phyloP scores from a whole-genome alignment of 1,140 invertebrate species.

The Caenorhabditis remanei region DNA sequence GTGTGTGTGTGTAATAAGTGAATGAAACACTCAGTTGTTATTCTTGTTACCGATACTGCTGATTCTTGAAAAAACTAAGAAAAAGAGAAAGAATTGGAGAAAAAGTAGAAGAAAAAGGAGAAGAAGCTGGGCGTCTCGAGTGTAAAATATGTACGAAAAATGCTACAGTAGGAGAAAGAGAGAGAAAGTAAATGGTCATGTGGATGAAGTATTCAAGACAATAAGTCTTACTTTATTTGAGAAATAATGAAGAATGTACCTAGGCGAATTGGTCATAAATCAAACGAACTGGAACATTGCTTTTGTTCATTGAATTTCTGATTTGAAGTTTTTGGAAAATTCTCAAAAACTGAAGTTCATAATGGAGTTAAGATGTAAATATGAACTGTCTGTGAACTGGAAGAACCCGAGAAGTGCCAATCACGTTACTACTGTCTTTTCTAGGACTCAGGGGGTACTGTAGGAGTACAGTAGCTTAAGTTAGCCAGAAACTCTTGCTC shows the following conservation, averaged over 20 bases:
- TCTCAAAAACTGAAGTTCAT: no score
- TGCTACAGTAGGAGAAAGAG: neutral
- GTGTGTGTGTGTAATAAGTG: constrained; percentile 14
- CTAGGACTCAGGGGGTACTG: no score
- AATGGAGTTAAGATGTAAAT: no score
- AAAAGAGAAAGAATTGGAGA: neutral
- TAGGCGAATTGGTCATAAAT: neutral
- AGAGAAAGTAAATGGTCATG: constrained; percentile 32
- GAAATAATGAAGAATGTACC: neutral
- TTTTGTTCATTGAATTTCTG: neutral
- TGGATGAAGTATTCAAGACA: constrained; percentile 9
- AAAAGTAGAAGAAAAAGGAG: neutral
- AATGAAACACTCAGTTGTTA: constrained; percentile 44
- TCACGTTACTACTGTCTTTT: no score
- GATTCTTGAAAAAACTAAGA: constrained; percentile 5
- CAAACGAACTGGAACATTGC: neutral
- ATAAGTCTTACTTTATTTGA: neutral
- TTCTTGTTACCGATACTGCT: constrained; percentile 29
- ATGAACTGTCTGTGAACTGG: no score
- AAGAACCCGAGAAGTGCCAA: no score
- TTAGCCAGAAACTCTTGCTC: no score
- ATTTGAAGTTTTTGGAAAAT: no score
- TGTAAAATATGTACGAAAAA: constrained; percentile 7
- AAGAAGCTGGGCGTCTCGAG: constrained; percentile 12
- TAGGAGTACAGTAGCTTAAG: no score